These are phyloP conservation scores for Percopsis transmontana DNA, from an alignment of 2,113 vertebrate species.

Conservation along the genomic window DNA sequence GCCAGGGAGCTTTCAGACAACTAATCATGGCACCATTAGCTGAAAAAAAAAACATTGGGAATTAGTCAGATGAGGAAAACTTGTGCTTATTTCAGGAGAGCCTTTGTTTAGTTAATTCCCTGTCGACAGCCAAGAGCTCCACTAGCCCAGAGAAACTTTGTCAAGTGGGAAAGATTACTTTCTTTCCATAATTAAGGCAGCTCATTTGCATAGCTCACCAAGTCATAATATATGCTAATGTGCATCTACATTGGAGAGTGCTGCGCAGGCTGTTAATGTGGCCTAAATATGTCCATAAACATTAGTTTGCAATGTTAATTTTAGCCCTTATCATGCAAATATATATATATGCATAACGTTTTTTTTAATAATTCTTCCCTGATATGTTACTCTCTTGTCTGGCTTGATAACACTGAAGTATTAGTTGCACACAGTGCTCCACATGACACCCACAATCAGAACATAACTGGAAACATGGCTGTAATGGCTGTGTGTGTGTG, in stretches of 20 bases:
- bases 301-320: constrained; percentile 61
- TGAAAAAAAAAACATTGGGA: constrained; percentile 75
- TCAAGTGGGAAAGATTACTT: constrained; percentile 67
- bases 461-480: constrained; percentile 15
- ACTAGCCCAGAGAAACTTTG: constrained; percentile 65
- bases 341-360: constrained; percentile 19
- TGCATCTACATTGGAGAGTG: constrained; percentile 67
- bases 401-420: constrained; percentile 26
- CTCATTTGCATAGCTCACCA: constrained; percentile 72
- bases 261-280: constrained; percentile 62
- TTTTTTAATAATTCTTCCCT: constrained; percentile 15
- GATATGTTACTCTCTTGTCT: constrained; percentile 11
- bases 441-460: constrained; percentile 39
- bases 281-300: constrained; percentile 74
- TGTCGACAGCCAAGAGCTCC: constrained; percentile 69
- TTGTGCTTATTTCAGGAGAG: constrained; percentile 60
- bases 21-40: constrained; percentile 70
- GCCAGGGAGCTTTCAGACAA: constrained; percentile 66
- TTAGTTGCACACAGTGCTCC: constrained; percentile 26
- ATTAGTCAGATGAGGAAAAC: constrained; percentile 68
- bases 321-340: constrained; percentile 45
- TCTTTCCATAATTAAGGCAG: constrained; percentile 76
- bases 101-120: constrained; percentile 78
- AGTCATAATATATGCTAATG: constrained; percentile 79
- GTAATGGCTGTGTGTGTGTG: constrained; percentile 24